Conservation (phyloP, 1,140 invertebrate genomes). For the Cepaea nemoralis region DNA sequence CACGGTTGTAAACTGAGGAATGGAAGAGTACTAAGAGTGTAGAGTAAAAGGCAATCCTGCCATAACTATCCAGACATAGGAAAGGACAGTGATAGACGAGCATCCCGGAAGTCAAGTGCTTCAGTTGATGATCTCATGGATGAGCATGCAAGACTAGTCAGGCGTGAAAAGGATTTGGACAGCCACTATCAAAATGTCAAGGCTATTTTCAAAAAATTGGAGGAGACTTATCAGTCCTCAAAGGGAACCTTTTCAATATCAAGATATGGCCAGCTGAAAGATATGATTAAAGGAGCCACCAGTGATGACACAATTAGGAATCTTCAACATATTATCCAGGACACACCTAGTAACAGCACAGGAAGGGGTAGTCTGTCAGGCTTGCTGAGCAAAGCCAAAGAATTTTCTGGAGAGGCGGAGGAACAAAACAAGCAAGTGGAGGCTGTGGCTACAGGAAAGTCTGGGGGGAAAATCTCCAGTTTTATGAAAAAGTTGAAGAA, state of each 20-base stretch:
- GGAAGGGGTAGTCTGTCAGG: slow-evolving; percentile 23
- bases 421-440: slow-evolving; percentile 8
- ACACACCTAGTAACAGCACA: neutral
- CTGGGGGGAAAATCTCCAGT: slow-evolving; percentile 15
- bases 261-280: slow-evolving; percentile 51
- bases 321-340: slow-evolving; percentile 26
- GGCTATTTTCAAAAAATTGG: slow-evolving; percentile 37
- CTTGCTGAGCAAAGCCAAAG: slow-evolving; percentile 47
- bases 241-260: slow-evolving; percentile 46
- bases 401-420: slow-evolving; percentile 47
- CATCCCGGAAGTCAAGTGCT: slow-evolving; percentile 13
- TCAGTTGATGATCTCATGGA: slow-evolving; percentile 38
- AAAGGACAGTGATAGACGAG: no score
- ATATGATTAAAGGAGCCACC: slow-evolving; percentile 50
- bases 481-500: slow-evolving; percentile 47
- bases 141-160: slow-evolving; percentile 27
- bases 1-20: no score
- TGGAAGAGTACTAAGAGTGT: no score
- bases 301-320: slow-evolving; percentile 42
- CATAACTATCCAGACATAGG: no score
- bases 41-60: no score
- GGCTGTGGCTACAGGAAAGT: slow-evolving; percentile 20
- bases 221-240: slow-evolving; percentile 45
- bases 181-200: slow-evolving; percentile 42
- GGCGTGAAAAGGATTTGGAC: slow-evolving; percentile 33